These are phyloP conservation scores for Megamerina dolium DNA, from an alignment of 2,888 invertebrate genomes.

Conservation along the genomic window DNA sequence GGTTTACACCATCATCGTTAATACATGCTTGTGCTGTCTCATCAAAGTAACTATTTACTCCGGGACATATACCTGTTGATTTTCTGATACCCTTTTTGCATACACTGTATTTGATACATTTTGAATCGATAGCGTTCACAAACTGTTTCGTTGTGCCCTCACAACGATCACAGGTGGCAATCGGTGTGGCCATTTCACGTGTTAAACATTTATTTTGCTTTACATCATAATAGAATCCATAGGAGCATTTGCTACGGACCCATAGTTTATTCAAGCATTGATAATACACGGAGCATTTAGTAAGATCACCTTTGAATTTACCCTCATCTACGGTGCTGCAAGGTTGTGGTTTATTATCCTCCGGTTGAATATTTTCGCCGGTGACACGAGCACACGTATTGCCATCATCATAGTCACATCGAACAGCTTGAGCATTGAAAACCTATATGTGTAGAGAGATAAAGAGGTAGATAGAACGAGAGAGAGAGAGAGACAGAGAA, in stretches of 20 bases:
- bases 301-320: slow-evolving; percentile 2
- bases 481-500: background rate
- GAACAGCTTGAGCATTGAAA: slow-evolving; percentile 16
- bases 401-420: slow-evolving; percentile 17
- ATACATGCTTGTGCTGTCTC: slow-evolving; percentile 22
- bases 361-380: slow-evolving; percentile 7
- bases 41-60: slow-evolving; percentile 28
- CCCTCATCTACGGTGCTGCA: background rate
- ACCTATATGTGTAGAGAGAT: slow-evolving; percentile 14
- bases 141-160: slow-evolving; percentile 19
- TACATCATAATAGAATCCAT: slow-evolving; percentile 15
- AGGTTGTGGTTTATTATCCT: background rate
- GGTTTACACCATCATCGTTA: slow-evolving; percentile 22
- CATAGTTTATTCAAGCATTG: slow-evolving; percentile 15
- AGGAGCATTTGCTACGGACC: slow-evolving; percentile 8
- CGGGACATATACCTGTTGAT: slow-evolving; percentile 10
- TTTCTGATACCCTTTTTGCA: slow-evolving; percentile 15
- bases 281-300: slow-evolving; percentile 18
- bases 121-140: slow-evolving; percentile 23
- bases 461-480: no score
- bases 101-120: slow-evolving; percentile 18
- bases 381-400: slow-evolving; percentile 21
- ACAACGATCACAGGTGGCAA: slow-evolving; percentile 25
- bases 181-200: slow-evolving; percentile 18
- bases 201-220: slow-evolving; percentile 9